Evolutionary conservation across 2,113 vertebrate species (phyloP).

Genomic region (Chlorocebus sabaeus): DNA sequence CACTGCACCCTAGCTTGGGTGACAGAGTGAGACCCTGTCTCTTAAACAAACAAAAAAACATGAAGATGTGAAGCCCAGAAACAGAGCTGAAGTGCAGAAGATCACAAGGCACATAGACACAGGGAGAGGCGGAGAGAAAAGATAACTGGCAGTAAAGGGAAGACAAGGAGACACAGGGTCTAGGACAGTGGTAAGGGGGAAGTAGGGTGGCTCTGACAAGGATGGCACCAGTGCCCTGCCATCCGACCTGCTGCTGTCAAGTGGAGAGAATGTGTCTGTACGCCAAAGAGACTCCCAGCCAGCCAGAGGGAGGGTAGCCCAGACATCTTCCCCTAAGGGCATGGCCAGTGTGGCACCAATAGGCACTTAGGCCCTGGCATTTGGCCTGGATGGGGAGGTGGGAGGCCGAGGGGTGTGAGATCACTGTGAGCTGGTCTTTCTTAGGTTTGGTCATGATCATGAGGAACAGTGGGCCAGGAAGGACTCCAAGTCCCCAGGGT

Average conservation of each 20-base stretch:
- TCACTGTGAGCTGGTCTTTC: neutral
- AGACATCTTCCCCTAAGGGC: neutral
- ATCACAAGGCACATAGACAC: neutral
- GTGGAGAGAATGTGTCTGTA: neutral
- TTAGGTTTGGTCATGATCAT: neutral
- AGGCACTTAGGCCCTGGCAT: neutral
- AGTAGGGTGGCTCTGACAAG: neutral
- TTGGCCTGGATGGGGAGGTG: neutral
- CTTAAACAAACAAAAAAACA: neutral
- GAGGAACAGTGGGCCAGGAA: neutral
- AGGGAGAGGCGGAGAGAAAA: neutral
- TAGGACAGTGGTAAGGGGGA: neutral
- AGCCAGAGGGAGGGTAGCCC: neutral
- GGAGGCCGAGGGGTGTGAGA: neutral
- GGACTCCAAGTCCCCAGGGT: neutral
- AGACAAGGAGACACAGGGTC: neutral
- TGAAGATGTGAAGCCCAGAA: neutral
- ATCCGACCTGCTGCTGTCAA: neutral
- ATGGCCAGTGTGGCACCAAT: neutral
- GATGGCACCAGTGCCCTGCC: neutral
- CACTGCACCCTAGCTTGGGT: too few relatives aligned
- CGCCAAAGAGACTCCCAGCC: neutral
- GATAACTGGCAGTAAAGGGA: fast-evolving
- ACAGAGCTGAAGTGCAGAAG: too few relatives aligned
- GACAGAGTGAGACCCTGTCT: too few relatives aligned